Base-by-base conservation (phyloP, 2,888 invertebrate genomes). In the Perizoma affinitatum region DNA sequence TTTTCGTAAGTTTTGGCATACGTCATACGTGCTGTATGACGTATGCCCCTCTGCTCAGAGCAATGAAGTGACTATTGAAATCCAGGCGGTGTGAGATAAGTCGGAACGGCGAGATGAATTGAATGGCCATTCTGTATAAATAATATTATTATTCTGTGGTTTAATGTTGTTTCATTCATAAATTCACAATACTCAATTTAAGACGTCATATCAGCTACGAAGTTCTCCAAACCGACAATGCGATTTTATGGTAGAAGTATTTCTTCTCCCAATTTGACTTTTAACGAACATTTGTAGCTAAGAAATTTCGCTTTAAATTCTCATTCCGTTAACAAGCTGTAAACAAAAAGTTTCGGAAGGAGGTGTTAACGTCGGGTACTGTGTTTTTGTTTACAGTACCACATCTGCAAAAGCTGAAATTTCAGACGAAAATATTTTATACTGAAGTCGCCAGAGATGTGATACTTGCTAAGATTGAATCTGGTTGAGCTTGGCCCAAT, bases 311-410 rank as follows among this genome's bases (percentile, higher is more conserved):
- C 82, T 83, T 88, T 83, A 88, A 89, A 88, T 84, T 87, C 86
- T 82, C 87, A 87, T 87, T 87, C 78, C 80, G 81, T 82, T 86
- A 88, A 87, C 86, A 86, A 86, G 90, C 87, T 87, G 86, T 87
- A 88, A 90, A 88, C 86, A 88, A 82, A 82, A 82, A 84, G 76
- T 85, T 80, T 59, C 41, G 22, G 45, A 33, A 72, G 71, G 72
- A 75, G 66, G 77, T 7, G 38, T 38, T 38, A 7, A 22, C 67
- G 71, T 75, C 76, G 76, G 78, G 72, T 74, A 76, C 70, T 69
- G 75, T 76, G 78, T 77, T 78, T 72, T 68, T 70, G 72, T 72
- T 51, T 76, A 44, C 48, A 58, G 53, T 58, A 6, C 6, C 33
- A 8, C 36, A 53, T 38, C 10, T 47, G n/a, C 33, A 35, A 41